Conservation (phyloP, 2,113 vertebrate genomes). For the Hyaena hyaena region DNA sequence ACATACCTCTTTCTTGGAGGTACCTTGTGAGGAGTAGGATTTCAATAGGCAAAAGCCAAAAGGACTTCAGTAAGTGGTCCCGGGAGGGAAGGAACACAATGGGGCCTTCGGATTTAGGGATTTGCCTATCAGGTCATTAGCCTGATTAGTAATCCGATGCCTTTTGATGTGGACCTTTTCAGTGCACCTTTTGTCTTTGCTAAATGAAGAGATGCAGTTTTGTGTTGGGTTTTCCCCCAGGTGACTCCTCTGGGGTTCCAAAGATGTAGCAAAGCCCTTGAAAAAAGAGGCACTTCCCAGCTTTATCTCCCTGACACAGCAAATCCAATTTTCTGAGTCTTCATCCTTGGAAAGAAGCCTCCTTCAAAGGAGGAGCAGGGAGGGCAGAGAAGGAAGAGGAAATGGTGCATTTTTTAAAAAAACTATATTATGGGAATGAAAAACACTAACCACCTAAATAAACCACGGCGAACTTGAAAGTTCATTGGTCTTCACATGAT, state of each 20-base stretch:
- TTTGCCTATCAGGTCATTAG: constrained; percentile 66
- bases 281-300: background rate
- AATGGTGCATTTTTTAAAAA: rapidly evolving
- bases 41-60: constrained; percentile 82
- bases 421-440: background rate
- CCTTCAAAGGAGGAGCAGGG: background rate
- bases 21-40: constrained; percentile 78
- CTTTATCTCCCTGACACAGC: background rate
- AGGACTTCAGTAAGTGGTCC: constrained; percentile 75
- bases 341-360: background rate
- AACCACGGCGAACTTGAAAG: background rate
- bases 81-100: constrained; percentile 58
- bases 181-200: constrained; percentile 44
- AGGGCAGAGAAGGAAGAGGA: background rate
- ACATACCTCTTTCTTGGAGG: constrained; percentile 89
- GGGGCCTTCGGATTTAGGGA: constrained; percentile 73
- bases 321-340: background rate
- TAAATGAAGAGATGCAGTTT: constrained; percentile 23
- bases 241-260: background rate
- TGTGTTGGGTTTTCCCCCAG: background rate
- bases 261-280: background rate
- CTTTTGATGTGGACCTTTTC: constrained; percentile 52
- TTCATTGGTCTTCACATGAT: background rate
- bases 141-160: constrained; percentile 70
- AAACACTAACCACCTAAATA: rapidly evolving